A percentile compares a stretch with the other conserved stretches of the same genome.
Evolutionary conservation across 30 jellyfish, hydroid and myxozoan species (phyloP).

Genomic region (Turritopsis rubra): DNA sequence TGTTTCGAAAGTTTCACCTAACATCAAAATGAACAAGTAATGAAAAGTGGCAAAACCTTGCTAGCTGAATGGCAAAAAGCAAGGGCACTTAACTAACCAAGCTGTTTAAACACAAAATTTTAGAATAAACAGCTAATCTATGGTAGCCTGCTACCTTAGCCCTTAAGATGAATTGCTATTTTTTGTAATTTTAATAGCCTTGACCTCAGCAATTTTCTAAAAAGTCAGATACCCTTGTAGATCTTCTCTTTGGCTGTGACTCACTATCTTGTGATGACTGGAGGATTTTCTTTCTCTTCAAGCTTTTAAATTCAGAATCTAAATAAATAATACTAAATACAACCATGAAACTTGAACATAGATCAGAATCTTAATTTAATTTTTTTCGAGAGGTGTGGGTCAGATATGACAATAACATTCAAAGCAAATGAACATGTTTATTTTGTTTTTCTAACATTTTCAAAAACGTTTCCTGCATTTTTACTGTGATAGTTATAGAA

Average conservation of each 20-base stretch:
- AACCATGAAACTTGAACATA: too few species aligned
- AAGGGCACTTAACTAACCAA: neutral
- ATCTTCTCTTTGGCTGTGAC: constrained; percentile 79
- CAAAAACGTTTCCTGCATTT: too few species aligned
- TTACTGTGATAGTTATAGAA: too few species aligned
- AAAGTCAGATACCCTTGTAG: constrained; percentile 60
- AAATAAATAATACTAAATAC: too few species aligned
- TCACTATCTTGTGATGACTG: constrained; percentile 42
- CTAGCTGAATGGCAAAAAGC: too few species aligned
- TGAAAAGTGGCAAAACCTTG: neutral
- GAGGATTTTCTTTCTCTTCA: constrained; percentile 57
- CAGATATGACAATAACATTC: neutral
- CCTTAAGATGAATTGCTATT: too few species aligned
- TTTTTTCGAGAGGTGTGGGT: neutral
- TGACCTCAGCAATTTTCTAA: neutral
- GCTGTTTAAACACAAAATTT: neutral
- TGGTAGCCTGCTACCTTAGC: too few species aligned
- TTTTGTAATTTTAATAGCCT: too few species aligned
- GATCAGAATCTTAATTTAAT: too few species aligned
- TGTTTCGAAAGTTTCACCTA: constrained; percentile 44
- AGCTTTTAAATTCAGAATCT: constrained; percentile 43
- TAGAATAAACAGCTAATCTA: neutral
- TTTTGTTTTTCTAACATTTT: too few species aligned
- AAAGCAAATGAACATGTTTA: too few species aligned
- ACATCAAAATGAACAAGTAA: constrained; percentile 18